Percentiles rank a stretch among this genome's conserved stretches.
Evolutionary conservation across 2,888 invertebrate genomes (phyloP).

Genomic region (Melieria crassipennis): DNA sequence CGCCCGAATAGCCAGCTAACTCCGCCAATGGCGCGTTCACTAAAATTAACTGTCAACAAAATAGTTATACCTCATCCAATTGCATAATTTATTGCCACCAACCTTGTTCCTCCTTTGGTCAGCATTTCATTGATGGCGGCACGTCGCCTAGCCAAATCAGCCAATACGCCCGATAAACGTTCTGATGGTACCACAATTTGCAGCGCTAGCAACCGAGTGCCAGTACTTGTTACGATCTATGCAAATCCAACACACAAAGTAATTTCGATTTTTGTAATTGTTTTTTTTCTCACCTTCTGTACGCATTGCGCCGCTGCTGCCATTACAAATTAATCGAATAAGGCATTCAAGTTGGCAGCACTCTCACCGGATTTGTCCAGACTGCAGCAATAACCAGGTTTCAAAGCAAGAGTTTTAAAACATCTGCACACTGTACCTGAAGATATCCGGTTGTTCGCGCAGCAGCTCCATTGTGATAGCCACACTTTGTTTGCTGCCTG

Average conservation of each 20-base stretch:
- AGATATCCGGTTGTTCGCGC: slow-evolving; percentile 66
- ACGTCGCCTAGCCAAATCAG: slow-evolving; percentile 81
- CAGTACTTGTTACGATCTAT: slow-evolving; percentile 45
- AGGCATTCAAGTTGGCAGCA: slow-evolving; percentile 73
- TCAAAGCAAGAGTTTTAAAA: too few relatives aligned
- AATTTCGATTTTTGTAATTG: neutral
- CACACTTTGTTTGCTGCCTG: slow-evolving; percentile 62
- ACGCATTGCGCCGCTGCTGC: slow-evolving; percentile 86
- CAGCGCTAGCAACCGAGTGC: slow-evolving; percentile 71
- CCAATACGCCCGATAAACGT: slow-evolving; percentile 72
- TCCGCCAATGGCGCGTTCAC: slow-evolving; percentile 86
- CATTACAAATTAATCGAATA: slow-evolving; percentile 81
- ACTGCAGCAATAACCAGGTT: slow-evolving; percentile 51
- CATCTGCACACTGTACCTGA: slow-evolving; percentile 62
- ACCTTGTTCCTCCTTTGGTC: slow-evolving; percentile 74
- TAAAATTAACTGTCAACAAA: slow-evolving; percentile 69
- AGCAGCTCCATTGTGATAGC: slow-evolving; percentile 61
- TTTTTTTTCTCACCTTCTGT: slow-evolving; percentile 71
- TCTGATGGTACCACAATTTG: slow-evolving; percentile 79
- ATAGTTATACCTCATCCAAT: neutral
- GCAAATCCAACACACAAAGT: neutral
- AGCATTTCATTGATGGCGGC: slow-evolving; percentile 74
- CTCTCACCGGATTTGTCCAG: slow-evolving; percentile 76
- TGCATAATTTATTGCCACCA: too few relatives aligned
- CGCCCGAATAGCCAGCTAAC: slow-evolving; percentile 86